Base-by-base conservation (phyloP, 2,888 invertebrate genomes). In the Drosophila meridionalis region DNA sequence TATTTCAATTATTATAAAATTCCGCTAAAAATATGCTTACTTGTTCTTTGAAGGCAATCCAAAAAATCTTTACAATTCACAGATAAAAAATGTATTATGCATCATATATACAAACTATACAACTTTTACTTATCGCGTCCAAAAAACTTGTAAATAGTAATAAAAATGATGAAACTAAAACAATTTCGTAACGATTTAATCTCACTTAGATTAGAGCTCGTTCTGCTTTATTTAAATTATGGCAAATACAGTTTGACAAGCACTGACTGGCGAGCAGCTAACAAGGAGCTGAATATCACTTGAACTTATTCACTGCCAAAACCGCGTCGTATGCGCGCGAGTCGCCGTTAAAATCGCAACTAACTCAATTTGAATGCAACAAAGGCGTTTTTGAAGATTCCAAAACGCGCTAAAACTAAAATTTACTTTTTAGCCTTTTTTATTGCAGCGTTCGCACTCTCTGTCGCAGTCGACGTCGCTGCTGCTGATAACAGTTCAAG, bases 311-410 rank as follows among this genome's bases (percentile, higher is more conserved):
- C 11, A 57, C 40, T 40, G 30, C 12, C 34, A 53, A 70, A 70
- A 62, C 62, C 72, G 77, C 40, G 40, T 58, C 52, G 14, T 52
- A 80, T 76, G 83, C 76, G 76, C 69, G 66, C 86, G 76, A 65
- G 32, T 56, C 71, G 89, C 77, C 69, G 86, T 67, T 82, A 62
- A 78, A 77, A 78, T 70, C 75, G 76, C 77, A 83, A 87, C 87
- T 87, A 87, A 87, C 86, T 76, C 50, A 71, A 48, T 52, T 62
- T 72, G 72, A 63, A 75, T 75, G 83, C 75, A 70, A 65, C 79
- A 74, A 63, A 74, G 77, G 77, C 61, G 76, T 78, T 87, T 87
- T 87, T 87, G 79, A 87, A 90, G 85, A 87, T 76, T 72, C 71
- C 71, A 72, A 85, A 85, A 85, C 80, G 73, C 78, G 73, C 73